Evolutionary conservation across 2,888 invertebrate species (phyloP).

Genomic region (Empis livida): DNA sequence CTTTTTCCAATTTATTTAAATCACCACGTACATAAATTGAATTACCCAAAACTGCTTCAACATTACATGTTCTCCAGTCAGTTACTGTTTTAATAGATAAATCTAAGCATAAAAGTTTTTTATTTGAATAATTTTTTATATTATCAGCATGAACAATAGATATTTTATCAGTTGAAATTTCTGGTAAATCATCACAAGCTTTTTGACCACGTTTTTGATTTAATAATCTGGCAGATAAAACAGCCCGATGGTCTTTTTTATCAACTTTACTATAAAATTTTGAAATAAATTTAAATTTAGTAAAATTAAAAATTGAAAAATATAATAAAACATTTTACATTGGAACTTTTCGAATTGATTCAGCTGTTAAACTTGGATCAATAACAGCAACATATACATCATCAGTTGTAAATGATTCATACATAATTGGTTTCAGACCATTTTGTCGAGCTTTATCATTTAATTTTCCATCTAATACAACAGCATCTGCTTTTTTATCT

Average conservation of each 20-base stretch:
- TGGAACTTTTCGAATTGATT: slow-evolving; percentile 22
- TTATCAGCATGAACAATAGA: slow-evolving; percentile 25
- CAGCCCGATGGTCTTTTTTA: slow-evolving; percentile 21
- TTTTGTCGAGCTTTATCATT: slow-evolving; percentile 22
- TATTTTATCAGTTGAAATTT: slow-evolving; percentile 19
- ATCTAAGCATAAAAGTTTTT: slow-evolving; percentile 29
- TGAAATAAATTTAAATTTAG: not conserved
- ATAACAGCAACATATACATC: slow-evolving; percentile 29
- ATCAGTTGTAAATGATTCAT: slow-evolving; percentile 22
- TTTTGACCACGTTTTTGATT: slow-evolving; percentile 26
- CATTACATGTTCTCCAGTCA: slow-evolving; percentile 27
- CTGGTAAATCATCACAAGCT: slow-evolving; percentile 21
- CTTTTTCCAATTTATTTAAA: slow-evolving; percentile 25
- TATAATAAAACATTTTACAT: slow-evolving; percentile 21
- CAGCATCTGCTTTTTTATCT: slow-evolving; percentile 24
- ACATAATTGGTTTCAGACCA: slow-evolving; percentile 26
- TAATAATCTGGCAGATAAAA: slow-evolving; percentile 26
- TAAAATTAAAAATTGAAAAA: not conserved
- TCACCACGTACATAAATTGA: slow-evolving; percentile 24
- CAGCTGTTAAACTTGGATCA: slow-evolving; percentile 21
- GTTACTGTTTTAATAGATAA: slow-evolving; percentile 26
- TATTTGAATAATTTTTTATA: slow-evolving; percentile 25
- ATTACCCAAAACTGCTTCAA: slow-evolving; percentile 28
- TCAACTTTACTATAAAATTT: slow-evolving; percentile 23
- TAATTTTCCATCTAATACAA: slow-evolving; percentile 16